Conservation (phyloP, 2,888 invertebrate genomes). For the Clistopyga incitator region DNA sequence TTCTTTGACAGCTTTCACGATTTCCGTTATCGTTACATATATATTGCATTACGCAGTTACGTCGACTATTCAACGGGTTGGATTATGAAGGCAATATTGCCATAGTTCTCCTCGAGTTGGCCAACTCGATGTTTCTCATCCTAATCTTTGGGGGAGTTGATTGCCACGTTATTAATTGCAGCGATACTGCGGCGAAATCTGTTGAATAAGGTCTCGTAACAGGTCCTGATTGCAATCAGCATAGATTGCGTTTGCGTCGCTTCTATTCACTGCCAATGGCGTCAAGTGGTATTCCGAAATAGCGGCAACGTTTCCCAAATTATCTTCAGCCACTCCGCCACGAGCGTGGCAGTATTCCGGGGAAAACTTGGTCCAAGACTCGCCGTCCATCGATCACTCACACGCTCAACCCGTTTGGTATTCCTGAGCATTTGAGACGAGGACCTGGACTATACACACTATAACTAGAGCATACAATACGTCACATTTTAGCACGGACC, state of each 20-base stretch:
- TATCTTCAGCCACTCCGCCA: constrained; percentile 26
- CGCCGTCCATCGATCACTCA: constrained; percentile 73
- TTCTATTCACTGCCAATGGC: neutral
- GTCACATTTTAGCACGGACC: constrained; percentile 28
- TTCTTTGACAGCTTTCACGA: neutral
- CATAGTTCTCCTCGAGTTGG: too few relatives aligned
- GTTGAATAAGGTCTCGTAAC: neutral
- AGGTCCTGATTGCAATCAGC: neutral
- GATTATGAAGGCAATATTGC: too few relatives aligned
- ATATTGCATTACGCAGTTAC: constrained; percentile 20
- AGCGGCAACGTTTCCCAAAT: constrained; percentile 27
- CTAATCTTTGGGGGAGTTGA: too few relatives aligned
- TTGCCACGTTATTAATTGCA: too few relatives aligned
- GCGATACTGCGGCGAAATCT: neutral
- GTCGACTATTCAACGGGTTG: neutral
- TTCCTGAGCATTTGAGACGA: constrained; percentile 51
- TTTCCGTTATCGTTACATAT: constrained; percentile 36
- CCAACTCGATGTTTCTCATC: too few relatives aligned
- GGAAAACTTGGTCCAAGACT: constrained; percentile 71
- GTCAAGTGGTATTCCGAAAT: constrained; percentile 25
- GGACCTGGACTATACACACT: constrained; percentile 11
- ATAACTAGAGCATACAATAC: constrained; percentile 30
- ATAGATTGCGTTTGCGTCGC: neutral
- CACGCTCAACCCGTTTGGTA: constrained; percentile 49
- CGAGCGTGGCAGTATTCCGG: constrained; percentile 26